Evolutionary conservation across 2,113 vertebrate genomes (phyloP).

Genomic region (Toxostoma redivivum): DNA sequence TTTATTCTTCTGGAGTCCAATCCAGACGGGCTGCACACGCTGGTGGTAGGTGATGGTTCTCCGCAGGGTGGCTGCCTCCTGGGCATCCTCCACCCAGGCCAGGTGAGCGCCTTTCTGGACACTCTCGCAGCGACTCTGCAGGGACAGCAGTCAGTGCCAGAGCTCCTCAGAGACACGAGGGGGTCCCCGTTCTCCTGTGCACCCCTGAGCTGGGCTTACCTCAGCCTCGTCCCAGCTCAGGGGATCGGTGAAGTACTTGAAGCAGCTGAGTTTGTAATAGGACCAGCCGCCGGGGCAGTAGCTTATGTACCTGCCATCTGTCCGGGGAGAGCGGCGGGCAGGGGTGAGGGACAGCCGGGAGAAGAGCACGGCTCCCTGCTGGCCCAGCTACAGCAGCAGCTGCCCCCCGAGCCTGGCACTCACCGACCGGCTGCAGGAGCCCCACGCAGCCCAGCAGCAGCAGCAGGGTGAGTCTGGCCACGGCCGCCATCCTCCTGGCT

Average conservation of each 20-base stretch:
- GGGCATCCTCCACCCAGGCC: slow-evolving; percentile 3
- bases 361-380: not conserved
- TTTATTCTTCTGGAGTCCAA: slow-evolving; percentile 9
- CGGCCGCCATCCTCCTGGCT: not conserved
- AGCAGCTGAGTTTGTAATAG: slow-evolving; percentile 51
- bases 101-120: not conserved
- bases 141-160: not conserved
- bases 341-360: not conserved
- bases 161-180: accelerated
- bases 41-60: slow-evolving; percentile 1
- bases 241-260: slow-evolving; percentile 35
- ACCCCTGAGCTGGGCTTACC: not conserved
- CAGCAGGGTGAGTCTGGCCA: not conserved
- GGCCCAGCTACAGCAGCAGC: accelerated
- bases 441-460: slow-evolving; percentile 14
- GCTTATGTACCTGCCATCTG: not conserved
- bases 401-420: not conserved
- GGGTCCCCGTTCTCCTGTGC: accelerated
- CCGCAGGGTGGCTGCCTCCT: not conserved
- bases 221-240: slow-evolving; percentile 46
- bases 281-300: slow-evolving; percentile 48
- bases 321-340: accelerated
- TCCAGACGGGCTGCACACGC: not conserved
- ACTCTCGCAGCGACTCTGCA: slow-evolving; percentile 34
- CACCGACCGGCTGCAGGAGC: not conserved